Conservation (phyloP, 2,888 invertebrate species). For the Omphaloscelis lunosa region DNA sequence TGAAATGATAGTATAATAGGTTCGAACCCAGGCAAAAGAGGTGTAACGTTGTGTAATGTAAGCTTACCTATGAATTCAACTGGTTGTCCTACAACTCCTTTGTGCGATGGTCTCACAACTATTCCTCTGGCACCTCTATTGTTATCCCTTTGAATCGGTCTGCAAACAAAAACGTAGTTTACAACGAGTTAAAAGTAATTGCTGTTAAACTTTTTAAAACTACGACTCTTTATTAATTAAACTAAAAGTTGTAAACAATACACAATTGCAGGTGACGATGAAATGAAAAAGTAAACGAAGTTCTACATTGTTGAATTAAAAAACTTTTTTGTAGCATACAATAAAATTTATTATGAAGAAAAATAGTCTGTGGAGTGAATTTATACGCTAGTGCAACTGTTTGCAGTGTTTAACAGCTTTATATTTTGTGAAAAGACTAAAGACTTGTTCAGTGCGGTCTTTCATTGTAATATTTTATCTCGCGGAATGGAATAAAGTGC, state of each 20-base stretch:
- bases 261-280: constrained; percentile 47
- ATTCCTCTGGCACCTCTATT: constrained; percentile 96
- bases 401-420: constrained; percentile 68
- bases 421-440: constrained; percentile 65
- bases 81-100: constrained; percentile 96
- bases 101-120: constrained; percentile 93
- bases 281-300: constrained; percentile 40
- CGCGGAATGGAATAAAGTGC: background rate
- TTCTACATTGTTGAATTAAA: constrained; percentile 43
- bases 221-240: constrained; percentile 36
- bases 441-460: constrained; percentile 27
- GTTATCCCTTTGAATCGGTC: constrained; percentile 90
- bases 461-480: constrained; percentile 33
- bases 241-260: constrained; percentile 39
- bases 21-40: too few species aligned
- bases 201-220: constrained; percentile 14
- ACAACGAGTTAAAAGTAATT: constrained; percentile 50
- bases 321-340: constrained; percentile 48
- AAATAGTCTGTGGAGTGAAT: constrained; percentile 66
- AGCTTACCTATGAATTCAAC: constrained; percentile 98
- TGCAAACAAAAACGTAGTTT: constrained; percentile 76
- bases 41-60: background rate
- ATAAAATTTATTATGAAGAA: constrained; percentile 65
- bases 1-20: too few species aligned
- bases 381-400: constrained; percentile 71